Conservation (phyloP, 2,113 vertebrate species). For the Oophaga pumilio region DNA sequence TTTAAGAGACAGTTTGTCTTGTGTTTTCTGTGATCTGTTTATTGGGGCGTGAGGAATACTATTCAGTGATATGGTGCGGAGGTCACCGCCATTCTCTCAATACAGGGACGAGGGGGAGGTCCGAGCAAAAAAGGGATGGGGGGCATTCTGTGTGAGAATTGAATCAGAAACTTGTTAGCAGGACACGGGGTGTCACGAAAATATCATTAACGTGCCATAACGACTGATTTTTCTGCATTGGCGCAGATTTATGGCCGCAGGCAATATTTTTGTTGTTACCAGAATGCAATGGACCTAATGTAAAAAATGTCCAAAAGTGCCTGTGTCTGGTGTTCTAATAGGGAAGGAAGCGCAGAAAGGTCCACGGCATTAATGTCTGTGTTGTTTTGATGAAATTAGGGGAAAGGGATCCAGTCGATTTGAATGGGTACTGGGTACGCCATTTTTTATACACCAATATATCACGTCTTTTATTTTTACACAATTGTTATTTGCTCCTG, state of each 20-base stretch:
- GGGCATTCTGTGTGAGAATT: constrained; percentile 2
- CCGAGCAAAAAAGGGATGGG: not conserved
- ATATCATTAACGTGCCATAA: not conserved
- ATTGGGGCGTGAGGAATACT: constrained; percentile 45
- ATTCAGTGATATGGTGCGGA: constrained; percentile 37
- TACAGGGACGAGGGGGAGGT: constrained; percentile 16
- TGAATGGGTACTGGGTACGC: no score
- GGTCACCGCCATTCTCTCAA: constrained; percentile 38
- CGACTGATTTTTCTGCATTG: not conserved
- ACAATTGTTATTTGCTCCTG: not conserved
- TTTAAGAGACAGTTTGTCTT: constrained; percentile 54
- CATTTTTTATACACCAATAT: no score
- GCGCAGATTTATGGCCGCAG: not conserved
- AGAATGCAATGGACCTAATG: not conserved
- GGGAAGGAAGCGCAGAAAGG: no score
- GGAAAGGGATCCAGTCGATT: no score
- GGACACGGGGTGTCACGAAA: not conserved
- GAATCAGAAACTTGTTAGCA: constrained; percentile 10
- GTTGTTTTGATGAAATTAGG: no score
- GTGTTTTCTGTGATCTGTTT: constrained; percentile 45
- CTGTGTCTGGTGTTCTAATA: not conserved
- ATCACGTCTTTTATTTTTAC: no score
- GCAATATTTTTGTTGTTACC: not conserved
- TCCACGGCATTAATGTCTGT: no score
- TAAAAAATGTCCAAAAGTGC: not conserved